These are phyloP conservation scores for Zeus faber DNA, from an alignment of 2,113 vertebrate species.

Conservation along the genomic window DNA sequence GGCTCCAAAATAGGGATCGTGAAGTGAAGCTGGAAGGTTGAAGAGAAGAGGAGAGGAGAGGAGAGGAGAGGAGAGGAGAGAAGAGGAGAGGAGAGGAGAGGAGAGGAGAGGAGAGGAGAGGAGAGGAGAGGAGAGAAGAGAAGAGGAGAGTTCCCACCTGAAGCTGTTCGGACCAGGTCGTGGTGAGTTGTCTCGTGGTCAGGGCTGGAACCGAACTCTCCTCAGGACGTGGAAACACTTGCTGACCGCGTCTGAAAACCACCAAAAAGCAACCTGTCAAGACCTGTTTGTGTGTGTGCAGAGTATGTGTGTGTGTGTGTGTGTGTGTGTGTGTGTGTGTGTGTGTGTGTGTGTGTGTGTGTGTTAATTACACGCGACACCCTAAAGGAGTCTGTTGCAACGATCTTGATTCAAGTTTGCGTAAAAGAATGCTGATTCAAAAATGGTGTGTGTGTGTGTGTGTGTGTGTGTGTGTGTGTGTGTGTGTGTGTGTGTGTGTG, in stretches of 20 bases:
- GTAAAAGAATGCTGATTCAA: neutral
- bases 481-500: constrained; percentile 15
- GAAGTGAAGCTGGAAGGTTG: too few relatives aligned
- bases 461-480: constrained; percentile 23
- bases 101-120: neutral
- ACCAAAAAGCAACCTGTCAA: constrained; percentile 31
- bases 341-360: neutral
- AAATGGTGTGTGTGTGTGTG: constrained; percentile 45
- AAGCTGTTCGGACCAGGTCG: constrained; percentile 57
- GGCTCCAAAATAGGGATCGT: too few relatives aligned
- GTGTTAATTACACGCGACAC: neutral
- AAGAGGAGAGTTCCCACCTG: constrained; percentile 53
- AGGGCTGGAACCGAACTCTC: constrained; percentile 60
- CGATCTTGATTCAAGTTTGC: neutral
- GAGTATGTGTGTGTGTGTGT: constrained; percentile 6
- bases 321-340: neutral
- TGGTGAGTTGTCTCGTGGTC: constrained; percentile 48
- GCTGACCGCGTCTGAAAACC: constrained; percentile 67
- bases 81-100: neutral
- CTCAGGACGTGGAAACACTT: constrained; percentile 70
- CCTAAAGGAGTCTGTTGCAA: neutral
- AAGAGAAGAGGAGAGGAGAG: neutral
- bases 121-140: neutral
- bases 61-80: neutral
- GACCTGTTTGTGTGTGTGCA: constrained; percentile 8